Evolutionary conservation across 2,888 invertebrate species (phyloP), one percentile per base, ranked within the genome.

Genomic region (Andrena flavipes): DNA sequence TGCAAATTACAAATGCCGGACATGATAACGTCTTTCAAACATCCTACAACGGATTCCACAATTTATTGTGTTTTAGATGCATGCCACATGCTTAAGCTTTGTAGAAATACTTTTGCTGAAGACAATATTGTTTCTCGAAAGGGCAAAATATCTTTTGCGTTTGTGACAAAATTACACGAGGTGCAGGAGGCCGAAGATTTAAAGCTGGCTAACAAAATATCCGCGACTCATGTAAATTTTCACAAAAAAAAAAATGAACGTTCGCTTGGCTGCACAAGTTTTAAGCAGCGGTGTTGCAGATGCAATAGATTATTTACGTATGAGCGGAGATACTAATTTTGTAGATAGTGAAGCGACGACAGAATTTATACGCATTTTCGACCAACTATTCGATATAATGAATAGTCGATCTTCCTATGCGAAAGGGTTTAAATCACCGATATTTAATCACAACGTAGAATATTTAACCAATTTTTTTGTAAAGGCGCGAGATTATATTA

Each of bases 331-430:
- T 59, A 16, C 8, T 0, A 26, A 29, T 29, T 59, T 59, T 20
- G 8, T 13, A 59, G 29, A 29, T 26, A 59, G 59, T 20, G 70
- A 56, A 20, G 26, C 59, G n/a, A 70, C 70, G 71, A 72, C 79
- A 7, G 68, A 84, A 76, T 87, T 88, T 77, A 79, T 87, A 35
- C 35, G 82, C 26, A 73, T 69, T 35, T 75, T 82, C n/a, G 76
- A 82, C 59, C 65, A 64, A 56, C 29, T 73, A 23, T 87, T 88
- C 73, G 86, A 88, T 54, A n/a, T 77, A 20, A 26, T 59, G 64
- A 87, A 87, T 65, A 70, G 68, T n/a, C 70, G 84, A 69, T 83
- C 70, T 78, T 29, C 56, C 33, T 85, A 59, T 78, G 84, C 80
- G 13, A 85, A 76, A 48, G 82, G 74, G 8, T 86, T 73, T 76